These are phyloP conservation scores for Hydrochoerus hydrochaeris DNA, from an alignment of 2,113 vertebrate species.

Conservation along the genomic window DNA sequence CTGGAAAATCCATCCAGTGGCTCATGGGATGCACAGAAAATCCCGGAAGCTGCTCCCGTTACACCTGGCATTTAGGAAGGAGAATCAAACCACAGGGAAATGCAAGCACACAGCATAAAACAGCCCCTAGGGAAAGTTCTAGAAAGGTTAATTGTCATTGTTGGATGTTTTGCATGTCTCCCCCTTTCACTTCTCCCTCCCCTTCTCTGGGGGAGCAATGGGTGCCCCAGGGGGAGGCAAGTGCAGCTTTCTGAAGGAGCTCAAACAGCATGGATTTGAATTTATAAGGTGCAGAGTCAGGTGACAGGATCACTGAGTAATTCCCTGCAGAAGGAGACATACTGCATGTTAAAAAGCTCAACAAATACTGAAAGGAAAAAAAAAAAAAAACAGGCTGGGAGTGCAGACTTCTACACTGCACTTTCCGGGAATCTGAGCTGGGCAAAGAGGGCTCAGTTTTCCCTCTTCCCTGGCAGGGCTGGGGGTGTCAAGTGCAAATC, in stretches of 20 bases:
- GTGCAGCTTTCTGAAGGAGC: conserved; percentile 38
- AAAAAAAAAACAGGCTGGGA: not conserved
- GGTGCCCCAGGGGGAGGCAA: not conserved
- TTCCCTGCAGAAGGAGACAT: conserved; percentile 86
- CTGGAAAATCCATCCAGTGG: not conserved
- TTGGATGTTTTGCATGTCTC: not conserved
- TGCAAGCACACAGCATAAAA: not conserved
- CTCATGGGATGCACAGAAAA: not conserved
- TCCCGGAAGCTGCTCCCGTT: not conserved
- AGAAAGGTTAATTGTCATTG: not conserved
- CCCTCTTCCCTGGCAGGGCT: not conserved
- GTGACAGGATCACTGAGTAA: conserved; percentile 82
- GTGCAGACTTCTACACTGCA: conserved; percentile 24
- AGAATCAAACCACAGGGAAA: not conserved
- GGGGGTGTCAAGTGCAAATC: not conserved
- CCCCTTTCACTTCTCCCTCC: not conserved
- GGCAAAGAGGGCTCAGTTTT: not conserved
- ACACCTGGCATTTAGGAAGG: not conserved
- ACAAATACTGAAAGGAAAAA: conserved; percentile 65
- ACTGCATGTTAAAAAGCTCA: conserved; percentile 83
- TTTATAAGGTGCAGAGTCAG: conserved; percentile 83
- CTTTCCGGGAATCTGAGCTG: conserved; percentile 16
- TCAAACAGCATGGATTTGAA: conserved; percentile 61
- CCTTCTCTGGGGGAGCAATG: not conserved
- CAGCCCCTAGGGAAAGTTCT: not conserved